Evolutionary conservation across 2,113 vertebrate species (phyloP).

Genomic region (Illadopsis cleaveri): DNA sequence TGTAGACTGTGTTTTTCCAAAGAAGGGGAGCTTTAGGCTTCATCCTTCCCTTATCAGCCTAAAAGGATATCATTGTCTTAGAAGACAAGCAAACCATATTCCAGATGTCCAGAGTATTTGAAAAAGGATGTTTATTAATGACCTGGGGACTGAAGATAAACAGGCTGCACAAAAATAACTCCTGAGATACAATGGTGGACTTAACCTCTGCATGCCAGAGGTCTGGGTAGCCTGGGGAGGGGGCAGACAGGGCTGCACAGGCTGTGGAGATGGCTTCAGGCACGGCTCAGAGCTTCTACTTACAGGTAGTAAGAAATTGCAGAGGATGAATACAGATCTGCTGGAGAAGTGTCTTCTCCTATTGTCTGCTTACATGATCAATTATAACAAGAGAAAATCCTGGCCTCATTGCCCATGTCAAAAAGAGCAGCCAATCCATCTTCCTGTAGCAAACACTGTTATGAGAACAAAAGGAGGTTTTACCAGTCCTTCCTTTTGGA

Average conservation of each 20-base stretch:
- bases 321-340: not conserved
- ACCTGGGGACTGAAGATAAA: constrained; percentile 49
- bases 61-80: constrained; percentile 18
- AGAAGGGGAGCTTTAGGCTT: not conserved
- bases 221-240: not conserved
- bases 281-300: not conserved
- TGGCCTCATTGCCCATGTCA: not conserved
- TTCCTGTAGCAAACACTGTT: not conserved
- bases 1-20: not conserved
- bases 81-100: constrained; percentile 45
- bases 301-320: not conserved
- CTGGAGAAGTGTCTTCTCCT: not conserved
- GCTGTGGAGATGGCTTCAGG: not conserved
- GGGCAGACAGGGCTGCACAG: not conserved
- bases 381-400: not conserved
- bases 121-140: constrained; percentile 60
- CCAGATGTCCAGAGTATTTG: constrained; percentile 53
- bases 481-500: constrained; percentile 11
- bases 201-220: constrained; percentile 26
- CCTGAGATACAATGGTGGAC: not conserved
- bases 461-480: not conserved
- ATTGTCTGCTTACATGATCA: not conserved
- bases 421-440: constrained; percentile 4
- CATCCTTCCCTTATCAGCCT: not conserved
- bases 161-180: constrained; percentile 35